These are phyloP conservation scores for Australoheros scitulus DNA, from an alignment of 2,113 vertebrate species.

Conservation along the genomic window DNA sequence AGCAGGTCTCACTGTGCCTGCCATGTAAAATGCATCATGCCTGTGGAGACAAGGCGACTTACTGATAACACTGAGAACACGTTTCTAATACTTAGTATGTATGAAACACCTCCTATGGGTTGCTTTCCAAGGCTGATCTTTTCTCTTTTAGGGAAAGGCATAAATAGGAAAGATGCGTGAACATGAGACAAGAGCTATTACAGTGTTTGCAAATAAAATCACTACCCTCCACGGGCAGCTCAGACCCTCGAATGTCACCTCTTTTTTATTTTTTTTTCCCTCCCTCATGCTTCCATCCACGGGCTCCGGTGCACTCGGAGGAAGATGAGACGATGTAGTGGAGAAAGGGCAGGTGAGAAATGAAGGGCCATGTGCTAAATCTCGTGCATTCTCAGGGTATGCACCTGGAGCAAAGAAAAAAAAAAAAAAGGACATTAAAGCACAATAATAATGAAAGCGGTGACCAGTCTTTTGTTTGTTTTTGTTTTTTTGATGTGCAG, in stretches of 20 bases:
- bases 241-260: neutral
- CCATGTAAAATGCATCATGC: constrained; percentile 55
- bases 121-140: constrained; percentile 12
- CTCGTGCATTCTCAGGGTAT: constrained; percentile 1
- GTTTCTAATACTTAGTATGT: constrained; percentile 39
- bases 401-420: constrained; percentile 54
- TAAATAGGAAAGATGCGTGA: neutral
- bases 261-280: neutral
- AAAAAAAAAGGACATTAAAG: constrained; percentile 27
- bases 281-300: neutral
- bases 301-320: constrained; percentile 25
- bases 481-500: neutral
- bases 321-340: neutral
- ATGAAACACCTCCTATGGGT: constrained; percentile 35
- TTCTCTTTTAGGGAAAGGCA: neutral
- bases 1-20: constrained; percentile 30
- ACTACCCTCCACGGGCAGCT: neutral
- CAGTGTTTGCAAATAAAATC: constrained; percentile 29
- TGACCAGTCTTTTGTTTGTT: constrained; percentile 19
- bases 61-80: constrained; percentile 26
- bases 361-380: constrained; percentile 29
- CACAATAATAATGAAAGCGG: constrained; percentile 29
- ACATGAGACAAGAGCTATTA: constrained; percentile 27
- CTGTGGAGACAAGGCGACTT: constrained; percentile 7
- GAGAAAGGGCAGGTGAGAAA: constrained; percentile 23